phyloP scores from a whole-genome alignment of 2,797 vertebrate genomes.

The Chaenodraco wilsoni region DNA sequence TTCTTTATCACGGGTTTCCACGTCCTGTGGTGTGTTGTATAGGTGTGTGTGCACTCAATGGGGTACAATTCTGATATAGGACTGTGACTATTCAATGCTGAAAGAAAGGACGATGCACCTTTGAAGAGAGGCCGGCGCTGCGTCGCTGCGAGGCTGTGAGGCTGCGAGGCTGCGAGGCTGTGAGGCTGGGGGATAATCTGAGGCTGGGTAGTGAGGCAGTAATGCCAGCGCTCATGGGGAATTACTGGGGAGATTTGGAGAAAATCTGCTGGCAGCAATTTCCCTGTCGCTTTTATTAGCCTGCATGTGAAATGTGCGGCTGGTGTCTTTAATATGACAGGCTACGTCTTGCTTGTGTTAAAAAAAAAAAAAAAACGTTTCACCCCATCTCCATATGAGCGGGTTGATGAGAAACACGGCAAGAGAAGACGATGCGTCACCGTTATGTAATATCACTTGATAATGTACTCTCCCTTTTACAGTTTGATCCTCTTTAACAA shows the following conservation, averaged over 20 bases:
- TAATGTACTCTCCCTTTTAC: conserved; percentile 1
- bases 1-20: too few relatives aligned
- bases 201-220: conserved; percentile 68
- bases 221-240: conserved; percentile 73
- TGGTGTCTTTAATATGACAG: conserved; percentile 69
- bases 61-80: neutral
- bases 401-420: conserved; percentile 7
- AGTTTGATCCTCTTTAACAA: conserved; percentile 13
- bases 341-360: conserved; percentile 50
- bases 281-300: conserved; percentile 76
- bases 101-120: neutral
- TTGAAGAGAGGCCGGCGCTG: conserved; percentile 32
- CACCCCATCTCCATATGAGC: neutral
- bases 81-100: neutral
- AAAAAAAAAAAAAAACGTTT: neutral
- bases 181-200: conserved; percentile 61
- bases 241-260: conserved; percentile 76
- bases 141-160: conserved; percentile 24
- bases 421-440: conserved; percentile 29
- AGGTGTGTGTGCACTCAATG: too few relatives aligned
- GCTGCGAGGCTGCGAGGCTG: conserved; percentile 27
- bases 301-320: conserved; percentile 70
- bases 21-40: too few relatives aligned
- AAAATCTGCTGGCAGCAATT: conserved; percentile 75
- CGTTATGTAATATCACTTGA: conserved; percentile 39